Base-by-base conservation (phyloP, 2,888 invertebrate genomes). In the Andrena fulva region DNA sequence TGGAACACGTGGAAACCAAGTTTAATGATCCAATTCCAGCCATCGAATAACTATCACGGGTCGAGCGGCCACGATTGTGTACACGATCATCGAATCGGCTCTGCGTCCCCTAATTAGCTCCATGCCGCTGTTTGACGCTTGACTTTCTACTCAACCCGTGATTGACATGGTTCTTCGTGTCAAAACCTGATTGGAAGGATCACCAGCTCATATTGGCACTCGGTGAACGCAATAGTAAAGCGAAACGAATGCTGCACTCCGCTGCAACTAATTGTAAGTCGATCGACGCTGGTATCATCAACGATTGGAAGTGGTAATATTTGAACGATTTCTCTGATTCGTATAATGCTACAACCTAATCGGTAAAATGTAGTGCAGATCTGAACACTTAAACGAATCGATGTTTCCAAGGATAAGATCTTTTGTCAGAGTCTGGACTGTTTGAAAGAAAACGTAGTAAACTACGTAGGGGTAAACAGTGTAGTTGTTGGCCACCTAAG, bases 151-250 rank as follows among this genome's bases (percentile, higher is more conserved):
- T 29, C 62, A 66, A 48, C 16, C 76, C 62, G 62, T 85, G 86
- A 86, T 85, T 85, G 85, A 83, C 78, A 59, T 74, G 76, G 62
- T 77, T 62, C 24, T n/a, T 20, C 79, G 60, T 69, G 85, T 86
- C 85, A 80, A 82, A 85, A 79, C 75, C 76, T 79, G 73, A 87
- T 85, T 77, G 69, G 70, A 62, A 73, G 77, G 68, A 66, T 80
- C 69, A 73, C 48, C 59, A 20, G 35, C 35, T 50, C n/a, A 72
- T 75, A 76, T 81, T 79, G 81, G 27, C 78, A 74, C 71, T 80
- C 77, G 62, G 77, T 66, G 71, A 82, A 31, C 79, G 67, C 48
- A 71, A 63, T 74, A 54, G 12, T 20, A 20, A 24, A 66, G n/a
- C 2, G 35, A 62, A 59, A 63, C 71, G 42, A 54, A 64, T 42